These are phyloP conservation scores for Catotricha subobsoleta DNA, from an alignment of 2,888 invertebrate genomes.

Conservation along the genomic window DNA sequence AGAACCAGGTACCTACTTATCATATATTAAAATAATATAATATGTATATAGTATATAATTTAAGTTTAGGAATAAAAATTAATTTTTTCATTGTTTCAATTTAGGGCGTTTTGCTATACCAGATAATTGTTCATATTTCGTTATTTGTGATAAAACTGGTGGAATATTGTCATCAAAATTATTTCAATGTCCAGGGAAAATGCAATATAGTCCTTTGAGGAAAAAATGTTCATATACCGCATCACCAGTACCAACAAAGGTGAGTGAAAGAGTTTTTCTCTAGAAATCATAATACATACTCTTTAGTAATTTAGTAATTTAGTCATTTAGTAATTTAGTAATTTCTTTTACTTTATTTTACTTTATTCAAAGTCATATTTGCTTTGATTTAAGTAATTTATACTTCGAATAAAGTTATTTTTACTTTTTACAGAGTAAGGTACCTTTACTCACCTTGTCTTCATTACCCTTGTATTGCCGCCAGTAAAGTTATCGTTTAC, in stretches of 20 bases:
- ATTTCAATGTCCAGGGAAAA: slow-evolving; percentile 21
- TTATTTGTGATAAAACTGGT: slow-evolving; percentile 19
- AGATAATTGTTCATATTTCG: slow-evolving; percentile 23
- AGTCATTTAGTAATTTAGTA: neutral
- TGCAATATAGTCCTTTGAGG: slow-evolving; percentile 19
- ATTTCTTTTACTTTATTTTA: neutral
- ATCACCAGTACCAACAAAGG: slow-evolving; percentile 19
- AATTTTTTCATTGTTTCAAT: neutral
- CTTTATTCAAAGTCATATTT: too few relatives aligned
- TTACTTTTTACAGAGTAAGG: too few relatives aligned
- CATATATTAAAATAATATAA: neutral
- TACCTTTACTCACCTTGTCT: too few relatives aligned
- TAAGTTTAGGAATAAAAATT: neutral
- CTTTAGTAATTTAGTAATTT: neutral
- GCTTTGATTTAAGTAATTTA: too few relatives aligned
- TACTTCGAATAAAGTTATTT: too few relatives aligned
- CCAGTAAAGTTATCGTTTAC: too few relatives aligned
- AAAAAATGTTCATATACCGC: slow-evolving; percentile 20
- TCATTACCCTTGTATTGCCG: too few relatives aligned
- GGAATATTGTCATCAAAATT: slow-evolving; percentile 18
- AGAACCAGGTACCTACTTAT: neutral
- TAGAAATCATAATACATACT: neutral
- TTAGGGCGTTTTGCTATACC: slow-evolving; percentile 25
- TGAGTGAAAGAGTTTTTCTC: neutral
- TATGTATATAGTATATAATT: neutral